Percentiles rank a stretch among this genome's conserved stretches.
Conservation (phyloP, 2,888 invertebrate genomes). For the Protophormia terraenovae region DNA sequence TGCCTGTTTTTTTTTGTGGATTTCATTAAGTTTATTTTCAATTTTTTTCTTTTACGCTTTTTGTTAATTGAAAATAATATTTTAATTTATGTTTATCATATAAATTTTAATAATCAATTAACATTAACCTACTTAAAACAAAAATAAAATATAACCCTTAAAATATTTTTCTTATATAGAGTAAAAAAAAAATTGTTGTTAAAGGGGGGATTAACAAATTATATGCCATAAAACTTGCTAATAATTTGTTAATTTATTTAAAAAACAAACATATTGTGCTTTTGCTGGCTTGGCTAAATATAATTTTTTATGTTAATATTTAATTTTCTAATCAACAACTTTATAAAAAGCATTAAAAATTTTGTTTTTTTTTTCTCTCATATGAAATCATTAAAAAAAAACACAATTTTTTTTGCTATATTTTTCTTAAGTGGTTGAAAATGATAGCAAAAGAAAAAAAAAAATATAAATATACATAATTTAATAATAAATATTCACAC, state of each 20-base stretch:
- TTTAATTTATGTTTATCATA: constrained; percentile 34
- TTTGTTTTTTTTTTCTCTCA: neutral
- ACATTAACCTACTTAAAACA: constrained; percentile 57
- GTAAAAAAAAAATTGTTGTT: no score
- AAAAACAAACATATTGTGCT: no score
- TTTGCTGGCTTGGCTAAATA: neutral
- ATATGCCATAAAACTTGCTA: constrained; percentile 35
- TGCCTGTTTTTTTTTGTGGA: no score
- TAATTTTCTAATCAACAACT: constrained; percentile 60
- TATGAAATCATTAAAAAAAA: no score
- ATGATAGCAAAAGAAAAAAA: constrained; percentile 17
- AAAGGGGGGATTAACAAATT: constrained; percentile 26
- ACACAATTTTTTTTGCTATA: no score
- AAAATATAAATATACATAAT: constrained; percentile 39
- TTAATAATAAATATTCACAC: constrained; percentile 64
- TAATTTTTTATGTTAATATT: constrained; percentile 39
- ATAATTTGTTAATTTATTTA: constrained; percentile 20
- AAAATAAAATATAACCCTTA: neutral
- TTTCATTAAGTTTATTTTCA: neutral
- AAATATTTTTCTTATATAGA: neutral
- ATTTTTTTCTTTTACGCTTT: constrained; percentile 5
- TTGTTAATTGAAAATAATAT: constrained; percentile 49
- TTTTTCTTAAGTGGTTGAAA: constrained; percentile 1
- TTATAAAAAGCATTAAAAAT: constrained; percentile 28
- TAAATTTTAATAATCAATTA: constrained; percentile 44